Percentiles rank a stretch among this genome's conserved stretches.
phyloP scores from a whole-genome alignment of 2,113 vertebrate species.

The Willisornis vidua region DNA sequence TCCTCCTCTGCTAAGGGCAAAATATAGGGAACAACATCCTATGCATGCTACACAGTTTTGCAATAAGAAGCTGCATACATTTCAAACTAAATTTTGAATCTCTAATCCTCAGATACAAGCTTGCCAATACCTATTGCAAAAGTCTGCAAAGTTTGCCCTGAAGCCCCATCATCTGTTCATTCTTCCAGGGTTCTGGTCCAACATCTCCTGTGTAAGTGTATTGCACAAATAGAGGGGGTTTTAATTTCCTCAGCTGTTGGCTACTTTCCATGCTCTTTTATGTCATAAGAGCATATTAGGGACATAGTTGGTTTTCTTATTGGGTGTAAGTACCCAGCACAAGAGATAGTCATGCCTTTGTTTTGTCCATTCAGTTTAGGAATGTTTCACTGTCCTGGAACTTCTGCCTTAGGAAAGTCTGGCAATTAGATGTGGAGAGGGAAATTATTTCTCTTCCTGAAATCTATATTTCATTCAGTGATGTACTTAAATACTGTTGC shows the following conservation, averaged over 20 bases:
- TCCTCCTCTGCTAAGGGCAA: background rate
- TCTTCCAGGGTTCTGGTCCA: background rate
- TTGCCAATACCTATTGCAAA: background rate
- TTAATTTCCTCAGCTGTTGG: background rate
- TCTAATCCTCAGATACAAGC: background rate
- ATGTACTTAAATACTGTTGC: background rate
- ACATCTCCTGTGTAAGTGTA: accelerated
- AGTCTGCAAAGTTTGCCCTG: background rate
- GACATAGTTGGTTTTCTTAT: background rate
- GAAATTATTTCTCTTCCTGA: background rate
- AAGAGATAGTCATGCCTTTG: background rate
- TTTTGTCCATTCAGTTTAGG: background rate
- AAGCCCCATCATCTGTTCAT: background rate
- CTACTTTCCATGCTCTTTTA: background rate
- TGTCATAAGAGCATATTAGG: background rate
- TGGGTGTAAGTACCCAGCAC: background rate
- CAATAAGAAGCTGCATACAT: background rate
- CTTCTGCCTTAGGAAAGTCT: background rate
- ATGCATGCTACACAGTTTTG: background rate
- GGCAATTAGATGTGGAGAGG: background rate
- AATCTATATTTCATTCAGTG: background rate
- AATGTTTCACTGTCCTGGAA: background rate
- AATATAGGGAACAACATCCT: background rate
- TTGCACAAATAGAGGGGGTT: background rate
- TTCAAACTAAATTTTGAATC: background rate